Evolutionary conservation across 2,888 invertebrate species (phyloP).

Genomic region (Lasioglossum morio): DNA sequence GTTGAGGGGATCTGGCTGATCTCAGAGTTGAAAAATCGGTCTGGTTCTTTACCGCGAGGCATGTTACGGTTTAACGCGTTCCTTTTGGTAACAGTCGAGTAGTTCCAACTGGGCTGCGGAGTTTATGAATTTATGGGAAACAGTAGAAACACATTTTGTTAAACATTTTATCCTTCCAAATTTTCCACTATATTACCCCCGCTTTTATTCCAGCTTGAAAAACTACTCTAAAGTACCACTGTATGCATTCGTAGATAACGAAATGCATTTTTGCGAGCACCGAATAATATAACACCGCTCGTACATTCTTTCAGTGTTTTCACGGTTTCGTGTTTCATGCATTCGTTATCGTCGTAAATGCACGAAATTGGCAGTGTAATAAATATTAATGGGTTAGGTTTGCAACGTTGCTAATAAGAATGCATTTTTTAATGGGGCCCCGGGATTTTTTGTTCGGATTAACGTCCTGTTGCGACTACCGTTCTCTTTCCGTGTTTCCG

Average conservation of each 20-base stretch:
- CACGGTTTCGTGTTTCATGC: neutral
- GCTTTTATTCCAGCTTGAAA: neutral
- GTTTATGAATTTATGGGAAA: neutral
- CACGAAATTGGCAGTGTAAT: neutral
- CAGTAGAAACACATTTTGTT: neutral
- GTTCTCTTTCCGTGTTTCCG: constrained; percentile 21
- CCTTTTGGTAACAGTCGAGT: neutral
- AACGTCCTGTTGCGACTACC: constrained; percentile 7
- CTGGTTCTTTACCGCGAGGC: neutral
- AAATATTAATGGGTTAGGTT: constrained; percentile 5
- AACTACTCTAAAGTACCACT: neutral
- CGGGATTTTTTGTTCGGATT: constrained; percentile 16
- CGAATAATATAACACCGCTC: neutral
- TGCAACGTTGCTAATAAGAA: constrained; percentile 14
- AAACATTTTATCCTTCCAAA: neutral
- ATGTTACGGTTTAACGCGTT: neutral
- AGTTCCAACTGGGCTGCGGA: neutral
- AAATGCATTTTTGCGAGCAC: neutral
- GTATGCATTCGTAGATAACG: neutral
- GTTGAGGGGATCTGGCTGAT: neutral
- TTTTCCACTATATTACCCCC: neutral
- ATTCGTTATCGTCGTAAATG: neutral
- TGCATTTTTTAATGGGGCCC: constrained; percentile 20
- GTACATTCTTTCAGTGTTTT: neutral
- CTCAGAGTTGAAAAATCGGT: neutral